Conservation (phyloP, 2,797 vertebrate species). For the Tokudaia muenninki region DNA sequence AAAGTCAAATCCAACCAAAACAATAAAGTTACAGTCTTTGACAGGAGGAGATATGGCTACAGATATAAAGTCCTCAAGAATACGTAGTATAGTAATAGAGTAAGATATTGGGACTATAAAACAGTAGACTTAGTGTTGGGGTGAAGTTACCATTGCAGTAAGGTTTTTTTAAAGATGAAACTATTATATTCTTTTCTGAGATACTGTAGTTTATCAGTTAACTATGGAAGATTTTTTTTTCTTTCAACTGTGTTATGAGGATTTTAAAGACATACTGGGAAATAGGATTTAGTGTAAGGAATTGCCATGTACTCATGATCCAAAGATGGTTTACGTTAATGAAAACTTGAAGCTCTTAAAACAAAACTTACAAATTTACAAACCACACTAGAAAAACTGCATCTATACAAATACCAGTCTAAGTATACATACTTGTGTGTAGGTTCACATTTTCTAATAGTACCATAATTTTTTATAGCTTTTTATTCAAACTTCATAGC, state of each 20-base stretch:
- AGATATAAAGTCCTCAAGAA: not conserved
- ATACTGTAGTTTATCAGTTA: constrained; percentile 49
- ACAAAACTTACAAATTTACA: constrained; percentile 26
- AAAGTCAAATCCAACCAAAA: not conserved
- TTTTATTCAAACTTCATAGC: constrained; percentile 15
- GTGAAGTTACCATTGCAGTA: constrained; percentile 33
- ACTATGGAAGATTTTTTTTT: not conserved
- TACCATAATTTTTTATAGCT: constrained; percentile 8
- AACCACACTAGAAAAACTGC: not conserved
- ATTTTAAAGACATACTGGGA: constrained; percentile 42
- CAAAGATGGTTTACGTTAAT: constrained; percentile 11
- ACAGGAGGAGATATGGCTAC: not conserved
- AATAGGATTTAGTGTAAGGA: constrained; percentile 40
- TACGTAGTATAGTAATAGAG: constrained; percentile 2
- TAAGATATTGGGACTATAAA: not conserved
- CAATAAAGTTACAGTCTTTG: constrained; percentile 42
- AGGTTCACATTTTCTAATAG: constrained; percentile 54
- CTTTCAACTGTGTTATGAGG: constrained; percentile 36
- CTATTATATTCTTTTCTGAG: constrained; percentile 33
- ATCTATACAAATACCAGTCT: constrained; percentile 24
- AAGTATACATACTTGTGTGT: not conserved
- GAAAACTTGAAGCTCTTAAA: constrained; percentile 25
- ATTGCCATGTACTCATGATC: not conserved
- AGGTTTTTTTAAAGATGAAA: constrained; percentile 25
- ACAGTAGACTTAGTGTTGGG: not conserved